Evolutionary conservation across 2,888 invertebrate species (phyloP), one percentile per base, ranked within the genome.

Genomic region (Temnothorax rugatulus): DNA sequence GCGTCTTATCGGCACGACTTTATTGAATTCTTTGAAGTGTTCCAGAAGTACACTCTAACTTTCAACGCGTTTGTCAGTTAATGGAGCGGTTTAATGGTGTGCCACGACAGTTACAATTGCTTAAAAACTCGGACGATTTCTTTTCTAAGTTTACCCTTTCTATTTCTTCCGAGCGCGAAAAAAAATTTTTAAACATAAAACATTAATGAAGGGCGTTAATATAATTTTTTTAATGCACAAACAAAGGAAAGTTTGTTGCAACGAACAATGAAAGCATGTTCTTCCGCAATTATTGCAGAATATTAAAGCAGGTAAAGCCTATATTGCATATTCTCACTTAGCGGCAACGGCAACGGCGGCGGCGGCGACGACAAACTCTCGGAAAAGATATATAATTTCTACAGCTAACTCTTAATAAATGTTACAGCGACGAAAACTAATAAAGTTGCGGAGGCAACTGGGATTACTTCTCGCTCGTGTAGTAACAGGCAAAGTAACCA

Each of bases 51-150:
- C 68, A 29, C 54, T 77, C 5, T 18, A 77, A 77, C 54, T 57
- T 69, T 69, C 34, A 73, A 18, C 15, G 73, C 29, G 38, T 50
- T 64, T 50, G 76, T 77, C 73, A 81, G 69, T 63, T 83, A 87
- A 88, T 84, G 84, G 84, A 73, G 82, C 81, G 83, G 87, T 84
- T 83, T 87, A 85, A 87, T 86, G 86, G 66, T 79, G n/a, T 52
- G 63, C 74, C 76, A 59, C 25, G 38, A 15, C 61, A 50, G 75
- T 34, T 63, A 57, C 52, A n/a, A 21, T 38, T 44, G 25, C 21
- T 81, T 25, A 54, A 68, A 71, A 76, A 73, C 38, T 47, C 59
- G 21, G 1, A 2, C 47, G 34, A 47, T 21, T 38, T 41, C 54
- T 41, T 44, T 41, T 52, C 41, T 15, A 54, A 66, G 13, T n/a